phyloP scores from a whole-genome alignment of 2,113 vertebrate species.

The Catharus bicknelli region DNA sequence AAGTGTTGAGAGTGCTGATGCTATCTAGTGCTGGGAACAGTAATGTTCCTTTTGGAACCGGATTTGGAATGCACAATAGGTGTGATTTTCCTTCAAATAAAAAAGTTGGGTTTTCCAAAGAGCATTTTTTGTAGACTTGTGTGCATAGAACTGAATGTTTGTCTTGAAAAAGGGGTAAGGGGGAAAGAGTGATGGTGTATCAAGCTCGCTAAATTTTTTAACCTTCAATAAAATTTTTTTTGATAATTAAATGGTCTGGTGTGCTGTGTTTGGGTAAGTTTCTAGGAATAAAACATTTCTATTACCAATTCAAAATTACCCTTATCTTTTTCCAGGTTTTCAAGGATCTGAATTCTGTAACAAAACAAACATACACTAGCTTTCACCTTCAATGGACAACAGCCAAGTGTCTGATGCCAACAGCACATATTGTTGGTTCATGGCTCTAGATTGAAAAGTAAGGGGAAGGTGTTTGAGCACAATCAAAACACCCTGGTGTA shows the following conservation, averaged over 20 bases:
- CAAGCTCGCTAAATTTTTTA: background rate
- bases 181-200: background rate
- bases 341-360: background rate
- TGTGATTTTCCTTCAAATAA: background rate
- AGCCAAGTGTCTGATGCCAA: background rate
- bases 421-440: background rate
- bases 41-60: background rate
- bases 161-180: background rate
- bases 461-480: background rate
- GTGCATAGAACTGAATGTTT: background rate
- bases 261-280: background rate
- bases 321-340: background rate
- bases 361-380: background rate
- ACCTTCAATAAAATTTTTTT: background rate
- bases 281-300: background rate
- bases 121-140: background rate
- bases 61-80: background rate
- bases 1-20: background rate
- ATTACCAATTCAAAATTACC: background rate
- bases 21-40: background rate
- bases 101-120: background rate
- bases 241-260: background rate
- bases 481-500: background rate
- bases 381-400: background rate
- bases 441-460: background rate